phyloP scores from a whole-genome alignment of 1,140 invertebrate genomes.

The Hetaerina americana region DNA sequence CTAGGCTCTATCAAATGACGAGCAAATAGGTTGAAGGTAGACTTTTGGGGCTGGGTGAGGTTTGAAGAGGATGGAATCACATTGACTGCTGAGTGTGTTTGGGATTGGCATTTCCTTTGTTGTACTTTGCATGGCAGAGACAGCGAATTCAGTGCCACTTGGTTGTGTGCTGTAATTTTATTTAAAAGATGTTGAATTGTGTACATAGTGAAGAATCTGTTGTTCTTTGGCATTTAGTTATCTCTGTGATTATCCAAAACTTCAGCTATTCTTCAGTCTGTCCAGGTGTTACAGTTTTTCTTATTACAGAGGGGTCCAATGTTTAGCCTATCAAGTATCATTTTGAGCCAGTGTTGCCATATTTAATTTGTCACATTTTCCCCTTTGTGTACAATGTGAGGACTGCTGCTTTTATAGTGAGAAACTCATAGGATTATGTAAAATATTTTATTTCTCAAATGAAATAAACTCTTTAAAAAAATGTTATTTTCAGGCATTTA shows the following conservation, averaged over 20 bases:
- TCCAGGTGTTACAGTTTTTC: neutral
- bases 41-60: neutral
- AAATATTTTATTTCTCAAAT: constrained; percentile 8
- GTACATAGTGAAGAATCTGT: constrained; percentile 3
- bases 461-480: constrained; percentile 6
- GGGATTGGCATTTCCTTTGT: neutral
- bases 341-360: constrained; percentile 4
- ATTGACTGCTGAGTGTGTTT: neutral
- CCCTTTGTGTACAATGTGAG: constrained; percentile 5
- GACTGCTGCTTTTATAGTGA: constrained; percentile 8
- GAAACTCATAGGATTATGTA: constrained; percentile 7
- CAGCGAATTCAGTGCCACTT: neutral
- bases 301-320: constrained; percentile 6
- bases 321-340: constrained; percentile 2
- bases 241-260: constrained; percentile 4
- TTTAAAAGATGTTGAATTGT: constrained; percentile 2
- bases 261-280: neutral
- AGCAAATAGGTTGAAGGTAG: neutral
- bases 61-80: neutral
- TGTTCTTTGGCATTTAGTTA: constrained; percentile 7
- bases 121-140: neutral
- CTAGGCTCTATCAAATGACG: neutral
- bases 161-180: neutral
- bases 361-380: constrained; percentile 6
- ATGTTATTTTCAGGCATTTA: neutral